Evolutionary conservation across 2,888 invertebrate species (phyloP).

Genomic region (Phengaris alcon): DNA sequence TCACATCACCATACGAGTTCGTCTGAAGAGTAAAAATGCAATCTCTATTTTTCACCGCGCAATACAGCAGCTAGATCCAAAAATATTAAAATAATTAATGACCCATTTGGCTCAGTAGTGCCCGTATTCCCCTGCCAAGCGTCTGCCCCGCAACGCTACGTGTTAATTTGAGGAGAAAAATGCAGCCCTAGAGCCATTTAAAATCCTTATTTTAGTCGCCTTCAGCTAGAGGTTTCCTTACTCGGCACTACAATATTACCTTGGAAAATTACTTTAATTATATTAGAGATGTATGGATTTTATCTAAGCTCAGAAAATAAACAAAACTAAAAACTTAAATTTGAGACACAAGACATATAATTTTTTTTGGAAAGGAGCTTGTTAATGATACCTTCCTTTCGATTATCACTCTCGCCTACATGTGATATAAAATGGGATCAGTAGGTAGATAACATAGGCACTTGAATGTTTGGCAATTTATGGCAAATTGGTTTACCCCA

Average conservation of each 20-base stretch:
- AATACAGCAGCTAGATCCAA: slow-evolving; percentile 32
- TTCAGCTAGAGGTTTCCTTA: slow-evolving; percentile 12
- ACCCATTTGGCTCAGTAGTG: slow-evolving; percentile 40
- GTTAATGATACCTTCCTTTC: neutral
- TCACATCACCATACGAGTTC: neutral
- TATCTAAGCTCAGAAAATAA: neutral
- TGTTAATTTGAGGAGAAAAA: slow-evolving; percentile 31
- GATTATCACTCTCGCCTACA: neutral
- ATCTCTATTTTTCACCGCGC: neutral
- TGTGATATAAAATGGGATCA: neutral
- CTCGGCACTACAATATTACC: slow-evolving; percentile 2
- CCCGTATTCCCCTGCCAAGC: slow-evolving; percentile 40
- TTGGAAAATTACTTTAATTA: slow-evolving; percentile 20
- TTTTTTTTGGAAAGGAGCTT: neutral
- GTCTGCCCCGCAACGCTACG: slow-evolving; percentile 29
- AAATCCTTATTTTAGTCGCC: neutral
- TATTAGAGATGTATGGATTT: neutral
- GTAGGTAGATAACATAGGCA: neutral
- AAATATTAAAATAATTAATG: slow-evolving; percentile 42
- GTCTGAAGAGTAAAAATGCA: slow-evolving; percentile 12
- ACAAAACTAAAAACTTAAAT: neutral
- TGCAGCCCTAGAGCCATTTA: slow-evolving; percentile 25
- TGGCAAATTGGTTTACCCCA: slow-evolving; percentile 14
- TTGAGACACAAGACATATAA: neutral
- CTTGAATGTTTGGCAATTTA: slow-evolving; percentile 15